A percentile compares a stretch with the other conserved stretches of the same genome.
These are phyloP conservation scores for Potamarius usumacintae DNA, from an alignment of 2,113 vertebrate genomes.

Conservation along the genomic window DNA sequence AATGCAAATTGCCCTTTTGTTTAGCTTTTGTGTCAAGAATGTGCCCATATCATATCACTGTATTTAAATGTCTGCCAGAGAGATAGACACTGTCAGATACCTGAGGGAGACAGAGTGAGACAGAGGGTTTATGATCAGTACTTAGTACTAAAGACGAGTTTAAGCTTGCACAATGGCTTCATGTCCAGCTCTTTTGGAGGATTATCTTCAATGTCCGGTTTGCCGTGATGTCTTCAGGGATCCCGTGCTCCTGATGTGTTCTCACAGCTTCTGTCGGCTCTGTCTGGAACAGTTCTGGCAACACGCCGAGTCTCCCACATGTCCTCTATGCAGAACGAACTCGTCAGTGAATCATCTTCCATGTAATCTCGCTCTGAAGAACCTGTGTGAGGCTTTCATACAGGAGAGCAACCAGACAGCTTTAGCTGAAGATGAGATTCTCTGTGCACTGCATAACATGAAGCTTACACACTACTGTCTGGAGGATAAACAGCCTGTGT, in stretches of 20 bases:
- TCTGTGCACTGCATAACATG: slow-evolving; percentile 34
- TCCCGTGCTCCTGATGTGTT: slow-evolving; percentile 45
- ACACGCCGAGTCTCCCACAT: not conserved
- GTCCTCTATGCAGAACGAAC: slow-evolving; percentile 41
- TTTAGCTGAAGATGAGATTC: not conserved
- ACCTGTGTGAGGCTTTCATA: slow-evolving; percentile 44
- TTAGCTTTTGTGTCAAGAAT: not conserved
- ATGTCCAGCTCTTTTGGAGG: slow-evolving; percentile 4
- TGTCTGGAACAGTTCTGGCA: slow-evolving; percentile 43
- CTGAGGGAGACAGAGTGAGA: not conserved
- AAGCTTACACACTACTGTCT: slow-evolving; percentile 46
- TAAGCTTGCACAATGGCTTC: slow-evolving; percentile 31
- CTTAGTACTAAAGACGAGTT: not conserved
- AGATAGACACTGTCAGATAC: not conserved
- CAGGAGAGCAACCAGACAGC: not conserved
- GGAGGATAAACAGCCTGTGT: slow-evolving; percentile 39
- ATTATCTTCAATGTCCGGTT: slow-evolving; percentile 46
- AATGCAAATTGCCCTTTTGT: not conserved
- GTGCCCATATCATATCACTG: not conserved
- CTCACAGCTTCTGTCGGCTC: slow-evolving; percentile 48
- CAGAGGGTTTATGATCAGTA: not conserved
- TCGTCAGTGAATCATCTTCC: slow-evolving; percentile 7
- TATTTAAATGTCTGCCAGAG: not conserved
- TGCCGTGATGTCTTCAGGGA: slow-evolving; percentile 50
- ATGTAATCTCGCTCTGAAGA: slow-evolving; percentile 44